Percentiles rank a stretch among this genome's conserved stretches.
phyloP scores from a whole-genome alignment of 2,113 vertebrate genomes.

The Arizona elegans region DNA sequence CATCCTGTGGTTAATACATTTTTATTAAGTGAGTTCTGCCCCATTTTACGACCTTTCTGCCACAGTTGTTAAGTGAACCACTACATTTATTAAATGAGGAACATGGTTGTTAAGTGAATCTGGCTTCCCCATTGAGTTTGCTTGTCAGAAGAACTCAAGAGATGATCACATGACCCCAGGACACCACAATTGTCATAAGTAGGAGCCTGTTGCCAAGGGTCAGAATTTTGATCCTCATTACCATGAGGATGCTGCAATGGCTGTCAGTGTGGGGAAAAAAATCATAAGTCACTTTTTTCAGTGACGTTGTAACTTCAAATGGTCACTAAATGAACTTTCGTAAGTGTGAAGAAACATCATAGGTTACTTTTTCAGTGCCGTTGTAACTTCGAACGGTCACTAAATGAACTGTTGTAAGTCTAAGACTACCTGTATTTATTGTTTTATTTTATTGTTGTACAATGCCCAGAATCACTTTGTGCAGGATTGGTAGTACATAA shows the following conservation, averaged over 20 bases:
- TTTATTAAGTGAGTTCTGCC: not conserved
- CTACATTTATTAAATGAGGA: not conserved
- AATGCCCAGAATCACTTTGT: no score
- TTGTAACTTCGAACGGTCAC: not conserved
- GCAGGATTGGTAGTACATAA: no score
- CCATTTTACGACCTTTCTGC: not conserved
- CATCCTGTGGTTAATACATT: not conserved
- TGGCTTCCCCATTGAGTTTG: not conserved
- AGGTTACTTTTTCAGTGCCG: not conserved
- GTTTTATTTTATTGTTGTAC: no score
- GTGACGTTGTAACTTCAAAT: fast-evolving
- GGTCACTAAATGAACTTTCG: not conserved
- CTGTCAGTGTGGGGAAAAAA: not conserved
- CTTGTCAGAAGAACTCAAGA: not conserved
- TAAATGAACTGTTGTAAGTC: not conserved
- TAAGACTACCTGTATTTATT: not conserved
- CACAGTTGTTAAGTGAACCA: not conserved
- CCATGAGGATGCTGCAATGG: not conserved
- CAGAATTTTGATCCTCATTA: not conserved
- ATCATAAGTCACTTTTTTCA: not conserved
- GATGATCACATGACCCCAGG: not conserved
- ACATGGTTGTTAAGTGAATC: not conserved
- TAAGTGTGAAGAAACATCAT: not conserved
- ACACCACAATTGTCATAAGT: not conserved
- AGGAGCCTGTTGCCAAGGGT: not conserved